Evolutionary conservation across 2,113 vertebrate genomes (phyloP).

Genomic region (Indicator maculatus): DNA sequence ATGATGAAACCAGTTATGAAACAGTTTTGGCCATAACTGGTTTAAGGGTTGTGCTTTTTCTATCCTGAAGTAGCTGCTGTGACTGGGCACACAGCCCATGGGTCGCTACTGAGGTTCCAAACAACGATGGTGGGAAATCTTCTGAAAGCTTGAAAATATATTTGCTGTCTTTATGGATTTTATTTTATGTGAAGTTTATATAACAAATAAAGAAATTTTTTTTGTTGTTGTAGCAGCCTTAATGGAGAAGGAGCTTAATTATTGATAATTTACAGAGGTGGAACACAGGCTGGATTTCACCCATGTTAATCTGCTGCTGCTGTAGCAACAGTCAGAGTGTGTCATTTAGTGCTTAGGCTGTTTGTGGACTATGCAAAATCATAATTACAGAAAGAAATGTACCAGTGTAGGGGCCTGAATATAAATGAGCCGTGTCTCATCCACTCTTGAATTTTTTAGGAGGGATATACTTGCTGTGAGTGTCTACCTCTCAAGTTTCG

Average conservation of each 20-base stretch:
- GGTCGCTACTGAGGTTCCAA: rapidly evolving
- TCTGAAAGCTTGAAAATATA: neutral
- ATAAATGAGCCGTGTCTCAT: neutral
- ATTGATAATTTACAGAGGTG: conserved; percentile 23
- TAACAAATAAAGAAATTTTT: neutral
- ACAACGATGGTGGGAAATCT: neutral
- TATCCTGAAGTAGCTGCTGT: neutral
- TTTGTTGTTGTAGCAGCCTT: neutral
- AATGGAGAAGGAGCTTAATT: conserved; percentile 32
- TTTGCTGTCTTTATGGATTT: neutral
- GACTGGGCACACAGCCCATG: rapidly evolving
- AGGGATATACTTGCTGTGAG: rapidly evolving
- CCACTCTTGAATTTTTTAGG: neutral
- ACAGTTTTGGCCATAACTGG: neutral
- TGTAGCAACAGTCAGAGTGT: conserved; percentile 48
- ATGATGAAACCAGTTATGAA: neutral
- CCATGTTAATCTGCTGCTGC: conserved; percentile 36
- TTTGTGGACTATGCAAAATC: conserved; percentile 48
- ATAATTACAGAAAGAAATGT: conserved; percentile 39
- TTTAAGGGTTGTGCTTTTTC: neutral
- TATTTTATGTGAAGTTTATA: neutral
- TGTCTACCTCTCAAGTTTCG: neutral
- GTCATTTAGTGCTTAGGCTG: conserved; percentile 63
- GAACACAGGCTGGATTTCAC: conserved; percentile 1
- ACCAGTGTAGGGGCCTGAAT: neutral